Base-by-base conservation (phyloP, 2,888 invertebrate genomes). In the Agrotis segetum region DNA sequence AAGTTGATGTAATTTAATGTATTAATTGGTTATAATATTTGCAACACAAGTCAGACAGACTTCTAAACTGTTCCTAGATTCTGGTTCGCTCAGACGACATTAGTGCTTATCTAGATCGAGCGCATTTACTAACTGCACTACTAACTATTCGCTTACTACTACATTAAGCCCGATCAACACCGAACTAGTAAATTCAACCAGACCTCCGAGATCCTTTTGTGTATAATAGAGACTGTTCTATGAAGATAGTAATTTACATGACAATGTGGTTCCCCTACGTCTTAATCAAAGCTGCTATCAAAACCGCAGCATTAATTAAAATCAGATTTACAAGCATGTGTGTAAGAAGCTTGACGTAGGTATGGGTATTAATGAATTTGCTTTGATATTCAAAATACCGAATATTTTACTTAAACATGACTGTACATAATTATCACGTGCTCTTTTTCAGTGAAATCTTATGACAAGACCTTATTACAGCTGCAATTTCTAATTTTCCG, bases 181-280 rank as follows among this genome's bases (percentile, higher is more conserved):
- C 7, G 14, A 59, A 11, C 24, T 17, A 53, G 29, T 29, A 46
- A 4, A 9, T 34, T 17, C 50, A 17, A 11, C 34, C n/a, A 52
- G 75, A 52, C 40, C n/a, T n/a, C n/a, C n/a, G n/a, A n/a, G 21
- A 11, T 55, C 40, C 17, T 1, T 13, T 7, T 14, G 5, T 29
- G n/a, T 13, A 52, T 44, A 58, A 29, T 17, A 19, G 17, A 13
- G 14, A n/a, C 29, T 55, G 50, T 62, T n/a, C 55, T 63, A 53
- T 55, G 29, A 44, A 62, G 29, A 62, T 24, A 53, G 24, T 49
- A 16, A 81, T 71, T 71, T 71, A 65, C 78, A 79, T 77, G 53
- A 79, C 71, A 79, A 71, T 65, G 55, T 49, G 64, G 53, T 65
- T 55, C 13, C 55, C 65, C 17, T 46, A 34, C 44, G 60, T 76